Evolutionary conservation across 2,113 vertebrate genomes (phyloP), one percentile per base, ranked within the genome.

Genomic region (Menidia beryllina): DNA sequence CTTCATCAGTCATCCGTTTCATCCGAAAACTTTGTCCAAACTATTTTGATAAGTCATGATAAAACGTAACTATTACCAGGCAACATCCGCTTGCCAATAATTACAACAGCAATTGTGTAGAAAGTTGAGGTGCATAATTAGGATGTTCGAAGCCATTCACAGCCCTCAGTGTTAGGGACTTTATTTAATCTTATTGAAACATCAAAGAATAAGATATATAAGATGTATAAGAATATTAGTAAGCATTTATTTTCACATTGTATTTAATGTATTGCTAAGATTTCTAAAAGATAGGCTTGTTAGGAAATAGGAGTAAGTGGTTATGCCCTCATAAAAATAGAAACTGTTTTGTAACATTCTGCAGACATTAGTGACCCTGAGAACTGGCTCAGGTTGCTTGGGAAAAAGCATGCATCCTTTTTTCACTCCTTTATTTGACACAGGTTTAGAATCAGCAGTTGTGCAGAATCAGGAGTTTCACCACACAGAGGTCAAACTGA

Each of bases 241-340:
- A 82, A 73, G 19, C 26, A 0, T 79, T 88, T 83, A 79, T 85
- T n/a, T 83, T 88, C 79, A 85, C 84, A 81, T 39, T 68, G 59
- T 66, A 69, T 79, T 62, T 63, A 63, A 62, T 67, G 62, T 78
- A 54, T 19, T 63, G 64, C 58, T 30, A 70, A 69, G 36, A 34
- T 79, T 81, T 83, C 61, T 77, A 81, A 64, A 81, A 67, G 64
- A 34, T 49, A 51, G 75, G 56, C 67, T 66, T 76, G 54, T 68
- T 50, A 50, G 26, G 52, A 64, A 82, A 63, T 63, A 0, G 17
- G 51, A 25, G 39, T 58, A 61, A 60, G 54, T 72, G 60, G n/a
- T 50, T 20, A 63, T 34, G 61, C 45, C 20, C 36, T 53, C 74
- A 78, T 66, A 20, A 52, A 4, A 73, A 36, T 25, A 39, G 19